These are phyloP conservation scores for Hofmannophila pseudospretella DNA, from an alignment of 2,888 invertebrate species.

Conservation along the genomic window DNA sequence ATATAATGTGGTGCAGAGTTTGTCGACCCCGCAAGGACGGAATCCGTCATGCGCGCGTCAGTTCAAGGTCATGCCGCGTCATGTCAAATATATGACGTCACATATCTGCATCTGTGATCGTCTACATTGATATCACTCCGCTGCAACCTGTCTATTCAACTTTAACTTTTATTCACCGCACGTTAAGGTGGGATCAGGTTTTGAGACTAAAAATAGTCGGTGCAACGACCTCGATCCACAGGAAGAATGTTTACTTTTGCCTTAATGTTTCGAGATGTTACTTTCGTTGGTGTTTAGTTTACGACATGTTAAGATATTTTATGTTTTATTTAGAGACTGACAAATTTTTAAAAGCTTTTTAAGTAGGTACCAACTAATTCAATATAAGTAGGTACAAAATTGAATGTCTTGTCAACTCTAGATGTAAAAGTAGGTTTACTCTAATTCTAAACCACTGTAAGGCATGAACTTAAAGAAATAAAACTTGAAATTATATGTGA, in stretches of 20 bases:
- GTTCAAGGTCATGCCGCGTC: conserved; percentile 67
- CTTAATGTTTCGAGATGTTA: conserved; percentile 50
- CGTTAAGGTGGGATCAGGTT: conserved; percentile 30
- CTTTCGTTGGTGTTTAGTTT: conserved; percentile 55
- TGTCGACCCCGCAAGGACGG: conserved; percentile 72
- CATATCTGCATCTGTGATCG: conserved; percentile 71
- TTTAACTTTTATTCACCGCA: conserved; percentile 44
- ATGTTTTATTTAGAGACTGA: not conserved
- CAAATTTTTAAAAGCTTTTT: too few species aligned
- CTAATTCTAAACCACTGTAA: too few species aligned
- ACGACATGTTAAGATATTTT: conserved; percentile 2
- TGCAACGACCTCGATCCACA: conserved; percentile 58
- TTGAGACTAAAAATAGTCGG: conserved; percentile 45
- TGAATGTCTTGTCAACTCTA: too few species aligned
- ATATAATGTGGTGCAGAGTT: conserved; percentile 38
- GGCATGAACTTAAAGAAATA: too few species aligned
- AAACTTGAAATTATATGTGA: too few species aligned
- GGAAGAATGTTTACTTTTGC: conserved; percentile 37
- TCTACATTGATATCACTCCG: conserved; percentile 55
- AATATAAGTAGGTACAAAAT: too few species aligned
- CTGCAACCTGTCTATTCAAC: conserved; percentile 32
- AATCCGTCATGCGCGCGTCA: conserved; percentile 60
- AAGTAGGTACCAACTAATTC: too few species aligned
- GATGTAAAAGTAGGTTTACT: too few species aligned
- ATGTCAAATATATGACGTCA: conserved; percentile 56